Percentiles rank a stretch among this genome's conserved stretches.
Conservation (phyloP, 2,888 invertebrate genomes). For the Philaethria dido region DNA sequence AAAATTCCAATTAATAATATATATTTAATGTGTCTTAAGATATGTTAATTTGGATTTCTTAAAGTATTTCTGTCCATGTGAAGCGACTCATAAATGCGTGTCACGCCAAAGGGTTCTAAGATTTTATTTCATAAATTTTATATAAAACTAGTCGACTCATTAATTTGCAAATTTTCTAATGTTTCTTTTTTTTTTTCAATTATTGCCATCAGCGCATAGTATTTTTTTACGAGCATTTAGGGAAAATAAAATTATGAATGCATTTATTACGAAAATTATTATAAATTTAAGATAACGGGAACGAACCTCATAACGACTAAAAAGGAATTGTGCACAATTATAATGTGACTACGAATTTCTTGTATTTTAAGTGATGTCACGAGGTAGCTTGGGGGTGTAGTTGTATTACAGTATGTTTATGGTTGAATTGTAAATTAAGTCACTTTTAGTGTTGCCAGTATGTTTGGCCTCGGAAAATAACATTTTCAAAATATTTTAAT, state of each 20-base stretch:
- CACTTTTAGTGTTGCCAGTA: constrained; percentile 48
- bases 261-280: constrained; percentile 61
- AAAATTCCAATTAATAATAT: background rate
- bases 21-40: constrained; percentile 8
- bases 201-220: constrained; percentile 38
- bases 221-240: constrained; percentile 45
- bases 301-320: constrained; percentile 59
- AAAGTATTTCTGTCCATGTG: constrained; percentile 9
- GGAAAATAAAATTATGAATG: constrained; percentile 49
- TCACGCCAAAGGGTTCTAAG: constrained; percentile 46
- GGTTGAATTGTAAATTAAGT: constrained; percentile 42
- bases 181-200: constrained; percentile 41
- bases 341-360: constrained; percentile 72
- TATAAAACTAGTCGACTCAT: constrained; percentile 53
- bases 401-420: constrained; percentile 39
- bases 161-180: constrained; percentile 47
- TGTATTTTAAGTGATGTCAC: constrained; percentile 58
- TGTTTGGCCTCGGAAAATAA: background rate
- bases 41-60: constrained; percentile 19
- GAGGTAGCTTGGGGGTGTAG: constrained; percentile 55
- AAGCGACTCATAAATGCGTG: constrained; percentile 5
- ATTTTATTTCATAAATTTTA: constrained; percentile 44
- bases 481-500: background rate
- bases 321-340: constrained; percentile 78
- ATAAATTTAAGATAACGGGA: constrained; percentile 45